phyloP scores from a whole-genome alignment of 2,888 invertebrate genomes.

The Oscheius myriophilus region DNA sequence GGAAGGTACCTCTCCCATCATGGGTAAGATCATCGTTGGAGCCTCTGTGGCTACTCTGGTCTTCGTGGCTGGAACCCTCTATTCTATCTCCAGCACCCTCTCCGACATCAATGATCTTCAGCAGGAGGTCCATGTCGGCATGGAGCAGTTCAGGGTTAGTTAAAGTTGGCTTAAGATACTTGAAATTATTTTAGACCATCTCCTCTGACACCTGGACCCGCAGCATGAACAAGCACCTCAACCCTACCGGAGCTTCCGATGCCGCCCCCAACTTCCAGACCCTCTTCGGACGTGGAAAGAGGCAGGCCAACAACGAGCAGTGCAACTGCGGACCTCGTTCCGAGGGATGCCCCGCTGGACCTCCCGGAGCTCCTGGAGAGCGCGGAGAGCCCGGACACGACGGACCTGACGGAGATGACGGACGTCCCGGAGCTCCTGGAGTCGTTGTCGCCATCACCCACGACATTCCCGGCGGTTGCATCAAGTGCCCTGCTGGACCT shows the following conservation, averaged over 20 bases:
- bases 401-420: constrained; percentile 53
- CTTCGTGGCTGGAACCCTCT: constrained; percentile 40
- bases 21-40: constrained; percentile 47
- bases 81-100: constrained; percentile 42
- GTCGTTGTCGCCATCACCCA: constrained; percentile 52
- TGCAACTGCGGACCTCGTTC: constrained; percentile 57
- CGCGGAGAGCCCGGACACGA: constrained; percentile 45
- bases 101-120: constrained; percentile 47
- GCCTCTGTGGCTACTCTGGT: constrained; percentile 44
- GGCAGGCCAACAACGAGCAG: constrained; percentile 48
- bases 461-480: constrained; percentile 60
- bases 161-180: not conserved
- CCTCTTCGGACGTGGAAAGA: constrained; percentile 51
- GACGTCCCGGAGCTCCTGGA: constrained; percentile 55
- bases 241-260: constrained; percentile 42
- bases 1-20: constrained; percentile 17
- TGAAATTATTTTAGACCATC: constrained; percentile 36
- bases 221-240: constrained; percentile 47
- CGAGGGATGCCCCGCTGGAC: constrained; percentile 56
- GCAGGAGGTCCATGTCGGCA: constrained; percentile 47
- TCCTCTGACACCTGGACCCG: constrained; percentile 54
- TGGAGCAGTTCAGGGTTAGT: constrained; percentile 52
- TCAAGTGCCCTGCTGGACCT: constrained; percentile 49
- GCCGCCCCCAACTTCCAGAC: constrained; percentile 52
- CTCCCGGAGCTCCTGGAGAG: constrained; percentile 57